These are phyloP conservation scores for Achlya flavicornis DNA, from an alignment of 2,888 invertebrate species.

Conservation along the genomic window DNA sequence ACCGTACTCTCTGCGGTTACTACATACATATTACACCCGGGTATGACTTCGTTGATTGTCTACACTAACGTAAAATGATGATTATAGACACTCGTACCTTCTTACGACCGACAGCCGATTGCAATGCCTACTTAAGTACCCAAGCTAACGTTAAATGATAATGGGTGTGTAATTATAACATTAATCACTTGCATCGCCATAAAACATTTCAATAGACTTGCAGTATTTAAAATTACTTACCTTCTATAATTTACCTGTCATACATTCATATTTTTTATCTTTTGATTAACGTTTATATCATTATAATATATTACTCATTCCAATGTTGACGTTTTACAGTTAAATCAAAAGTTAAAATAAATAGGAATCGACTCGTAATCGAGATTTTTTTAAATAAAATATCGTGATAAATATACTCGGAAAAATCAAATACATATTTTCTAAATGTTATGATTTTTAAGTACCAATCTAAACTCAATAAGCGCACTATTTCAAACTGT, in stretches of 20 bases:
- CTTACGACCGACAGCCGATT: neutral
- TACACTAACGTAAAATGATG: constrained; percentile 21
- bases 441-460: no score
- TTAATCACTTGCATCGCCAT: constrained; percentile 16
- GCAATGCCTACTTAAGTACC: neutral
- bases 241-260: no score
- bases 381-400: no score
- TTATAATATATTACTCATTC: no score
- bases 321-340: no score
- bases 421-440: no score
- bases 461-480: no score
- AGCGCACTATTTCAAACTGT: no score
- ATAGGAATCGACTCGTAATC: no score
- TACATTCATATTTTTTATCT: neutral
- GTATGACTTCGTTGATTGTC: constrained; percentile 27
- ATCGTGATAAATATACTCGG: no score
- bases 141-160: constrained; percentile 19
- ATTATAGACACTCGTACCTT: neutral
- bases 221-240: neutral
- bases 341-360: no score
- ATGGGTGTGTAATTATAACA: constrained; percentile 25
- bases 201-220: constrained; percentile 4
- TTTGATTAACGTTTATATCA: neutral
- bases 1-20: constrained; percentile 35
- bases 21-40: constrained; percentile 7